Evolutionary conservation across 2,888 invertebrate species (phyloP), one percentile per base, ranked within the genome.

Genomic region (Philereme transversata): DNA sequence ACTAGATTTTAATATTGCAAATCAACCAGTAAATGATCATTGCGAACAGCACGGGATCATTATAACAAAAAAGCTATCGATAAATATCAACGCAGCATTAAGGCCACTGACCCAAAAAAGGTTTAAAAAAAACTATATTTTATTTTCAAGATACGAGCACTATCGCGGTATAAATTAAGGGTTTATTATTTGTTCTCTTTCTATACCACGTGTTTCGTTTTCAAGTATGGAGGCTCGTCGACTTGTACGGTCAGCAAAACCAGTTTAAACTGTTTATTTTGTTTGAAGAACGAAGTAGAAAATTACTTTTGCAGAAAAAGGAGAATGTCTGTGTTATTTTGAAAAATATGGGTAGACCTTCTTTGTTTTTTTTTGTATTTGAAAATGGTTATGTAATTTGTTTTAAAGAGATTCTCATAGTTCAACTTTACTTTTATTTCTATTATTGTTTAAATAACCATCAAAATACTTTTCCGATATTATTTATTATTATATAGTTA

Each of bases 141-240:
- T 90, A 89, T 90, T 89, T 90, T 88, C 86, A 79, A 91, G 88
- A 89, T 90, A 86, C 86, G 85, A 86, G 86, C 86, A 90, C 88
- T 91, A 91, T 90, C 88, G 87, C 86, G 87, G 90, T 87, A 91
- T 91, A 91, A 91, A 91, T 91, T 90, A 91, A 88, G 88, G 88
- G 84, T 87, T 87, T 84, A 88, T 86, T 86, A 87, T 85, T 89
- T 86, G 89, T 83, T 88, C 83, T 86, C 84, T 87, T 85, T 88
- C 86, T 85, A 22, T 78, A 84, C 87, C 89, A 90, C 88, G 88
- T 88, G 90, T 87, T 83, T 79, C 79, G 83, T 79, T 78, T 81
- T 82, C 76, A 77, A 81, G 70, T 68, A 72, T 73, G 78, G 79
- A 82, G 84, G 81, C 82, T 84, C 70, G 74, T 83, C 71, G 73